Evolutionary conservation across 2,797 vertebrate species (phyloP).

Genomic region (Falco peregrinus): DNA sequence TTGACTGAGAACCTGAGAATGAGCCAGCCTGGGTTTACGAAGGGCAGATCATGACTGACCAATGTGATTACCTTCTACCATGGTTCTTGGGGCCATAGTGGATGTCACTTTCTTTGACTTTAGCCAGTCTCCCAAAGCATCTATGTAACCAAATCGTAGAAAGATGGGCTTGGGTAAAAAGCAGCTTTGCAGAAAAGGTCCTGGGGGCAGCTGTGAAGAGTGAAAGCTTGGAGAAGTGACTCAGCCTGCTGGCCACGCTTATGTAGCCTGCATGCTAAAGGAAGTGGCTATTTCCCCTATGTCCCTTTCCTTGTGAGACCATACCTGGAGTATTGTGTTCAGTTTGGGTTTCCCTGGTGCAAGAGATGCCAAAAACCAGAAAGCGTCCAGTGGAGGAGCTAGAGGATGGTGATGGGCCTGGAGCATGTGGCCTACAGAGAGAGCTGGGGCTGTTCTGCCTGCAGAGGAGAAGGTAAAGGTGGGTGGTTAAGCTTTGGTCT

Average conservation of each 20-base stretch:
- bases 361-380: background rate
- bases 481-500: background rate
- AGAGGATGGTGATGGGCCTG: background rate
- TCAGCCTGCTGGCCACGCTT: background rate
- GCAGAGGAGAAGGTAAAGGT: background rate
- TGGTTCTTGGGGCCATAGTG: background rate
- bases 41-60: background rate
- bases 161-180: background rate
- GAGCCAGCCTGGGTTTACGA: background rate
- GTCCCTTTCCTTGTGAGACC: background rate
- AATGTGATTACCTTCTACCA: background rate
- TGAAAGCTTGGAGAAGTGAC: background rate
- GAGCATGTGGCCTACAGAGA: too few relatives aligned
- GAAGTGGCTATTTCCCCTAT: background rate
- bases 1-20: background rate
- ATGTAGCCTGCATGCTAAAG: background rate
- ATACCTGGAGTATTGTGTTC: background rate
- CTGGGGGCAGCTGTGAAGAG: background rate
- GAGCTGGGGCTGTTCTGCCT: background rate
- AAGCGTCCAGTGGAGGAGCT: accelerated
- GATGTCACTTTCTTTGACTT: background rate
- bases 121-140: background rate
- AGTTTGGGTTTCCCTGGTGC: background rate
- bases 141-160: background rate
- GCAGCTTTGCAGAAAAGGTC: background rate